phyloP scores from a whole-genome alignment of 2,888 invertebrate species.

The Brachypterus glaber region DNA sequence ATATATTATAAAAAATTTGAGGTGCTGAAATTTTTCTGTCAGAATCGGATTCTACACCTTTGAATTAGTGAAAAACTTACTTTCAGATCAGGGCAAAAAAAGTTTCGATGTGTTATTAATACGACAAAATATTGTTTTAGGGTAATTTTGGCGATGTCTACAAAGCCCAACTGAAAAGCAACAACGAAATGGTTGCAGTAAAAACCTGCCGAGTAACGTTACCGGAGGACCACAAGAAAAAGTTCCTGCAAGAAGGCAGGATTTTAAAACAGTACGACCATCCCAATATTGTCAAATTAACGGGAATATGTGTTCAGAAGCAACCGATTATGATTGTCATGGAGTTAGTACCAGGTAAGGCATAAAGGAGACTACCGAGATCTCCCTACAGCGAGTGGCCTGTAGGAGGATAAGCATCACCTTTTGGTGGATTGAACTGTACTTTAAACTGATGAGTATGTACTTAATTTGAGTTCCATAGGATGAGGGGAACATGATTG shows the following conservation, averaged over 20 bases:
- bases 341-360: constrained; percentile 82
- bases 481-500: too few species aligned
- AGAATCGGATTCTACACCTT: too few species aligned
- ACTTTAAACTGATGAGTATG: too few species aligned
- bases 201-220: constrained; percentile 91
- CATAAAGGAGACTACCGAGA: too few species aligned
- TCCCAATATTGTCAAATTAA: constrained; percentile 90
- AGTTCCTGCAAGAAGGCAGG: constrained; percentile 90
- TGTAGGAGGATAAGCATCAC: too few species aligned
- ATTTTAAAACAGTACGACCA: constrained; percentile 95
- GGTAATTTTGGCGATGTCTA: constrained; percentile 98
- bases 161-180: constrained; percentile 75
- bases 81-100: too few species aligned
- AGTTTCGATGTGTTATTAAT: background rate
- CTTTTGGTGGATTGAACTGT: too few species aligned
- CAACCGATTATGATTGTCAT: constrained; percentile 99
- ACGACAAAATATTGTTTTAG: constrained; percentile 42
- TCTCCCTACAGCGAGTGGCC: too few species aligned
- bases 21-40: too few species aligned
- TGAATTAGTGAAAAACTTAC: too few species aligned
- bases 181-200: constrained; percentile 83
- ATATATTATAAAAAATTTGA: too few species aligned
- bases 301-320: constrained; percentile 95
- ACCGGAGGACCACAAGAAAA: constrained; percentile 87
- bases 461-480: too few species aligned